Evolutionary conservation across 2,113 vertebrate genomes (phyloP).

Genomic region (Pachyramphus minor): DNA sequence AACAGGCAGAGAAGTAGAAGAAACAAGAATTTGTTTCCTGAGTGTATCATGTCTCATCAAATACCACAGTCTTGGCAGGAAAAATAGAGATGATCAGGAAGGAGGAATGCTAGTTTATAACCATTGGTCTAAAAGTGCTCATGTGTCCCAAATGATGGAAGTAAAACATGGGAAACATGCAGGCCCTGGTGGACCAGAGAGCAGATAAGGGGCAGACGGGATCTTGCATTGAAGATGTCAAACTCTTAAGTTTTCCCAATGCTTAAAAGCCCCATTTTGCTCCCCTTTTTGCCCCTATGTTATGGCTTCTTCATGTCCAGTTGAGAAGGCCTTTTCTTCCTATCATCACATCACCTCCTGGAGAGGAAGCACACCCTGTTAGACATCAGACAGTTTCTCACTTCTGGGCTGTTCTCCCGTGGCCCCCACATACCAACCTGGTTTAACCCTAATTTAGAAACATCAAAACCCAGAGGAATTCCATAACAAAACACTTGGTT

Average conservation of each 20-base stretch:
- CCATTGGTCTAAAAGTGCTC: not conserved
- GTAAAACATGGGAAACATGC: not conserved
- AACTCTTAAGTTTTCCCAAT: not conserved
- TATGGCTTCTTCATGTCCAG: not conserved
- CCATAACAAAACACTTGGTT: constrained; percentile 38
- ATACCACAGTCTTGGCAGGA: not conserved
- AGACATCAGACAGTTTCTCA: constrained; percentile 22
- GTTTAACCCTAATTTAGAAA: constrained; percentile 34
- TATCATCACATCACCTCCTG: not conserved
- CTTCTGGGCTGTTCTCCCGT: not conserved
- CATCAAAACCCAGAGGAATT: constrained; percentile 26
- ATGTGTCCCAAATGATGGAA: not conserved
- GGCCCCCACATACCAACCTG: not conserved
- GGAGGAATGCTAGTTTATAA: not conserved
- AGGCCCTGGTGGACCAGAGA: not conserved
- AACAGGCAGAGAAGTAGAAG: not conserved
- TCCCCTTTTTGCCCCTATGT: not conserved
- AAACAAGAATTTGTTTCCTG: not conserved
- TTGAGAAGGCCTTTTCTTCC: not conserved
- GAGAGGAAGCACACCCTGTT: not conserved
- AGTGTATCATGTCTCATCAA: not conserved
- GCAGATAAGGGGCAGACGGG: not conserved
- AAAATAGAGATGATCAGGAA: not conserved
- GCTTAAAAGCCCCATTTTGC: not conserved
- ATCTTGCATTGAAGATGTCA: not conserved